Evolutionary conservation across 2,888 invertebrate species (phyloP), one percentile per base, ranked within the genome.

Genomic region (Coelinius sp.): DNA sequence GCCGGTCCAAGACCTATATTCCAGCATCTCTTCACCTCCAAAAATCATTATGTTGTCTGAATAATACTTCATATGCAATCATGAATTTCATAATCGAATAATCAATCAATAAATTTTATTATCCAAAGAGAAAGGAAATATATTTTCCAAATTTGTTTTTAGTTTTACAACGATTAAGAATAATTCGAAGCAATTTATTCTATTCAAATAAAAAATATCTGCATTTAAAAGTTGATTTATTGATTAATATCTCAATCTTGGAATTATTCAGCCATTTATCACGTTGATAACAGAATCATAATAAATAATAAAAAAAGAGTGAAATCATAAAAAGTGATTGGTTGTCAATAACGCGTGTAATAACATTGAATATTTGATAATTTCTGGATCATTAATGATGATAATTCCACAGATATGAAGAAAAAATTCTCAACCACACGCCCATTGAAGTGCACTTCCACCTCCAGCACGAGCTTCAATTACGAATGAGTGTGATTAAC

Each of bases 401-500:
- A 41, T 41, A 41, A 41, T 12, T n/a, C 41, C 41, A 2, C 41
- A 4, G 41, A 41, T 41, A 41, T n/a, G 41, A 12, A n/a, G n/a
- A 41, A 41, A 31, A 41, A 41, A 12, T n/a, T 41, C 41, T 41
- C n/a, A n/a, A n/a, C n/a, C n/a, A n/a, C 41, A 12, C 41, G 41
- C n/a, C 10, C 17, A 12, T 44, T 59, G 20, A 59, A 68, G 27
- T 59, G 53, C 53, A 56, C 24, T 44, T 59, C 25, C 56, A 65
- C 65, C 38, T 49, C 20, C 27, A 27, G 65, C 25, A 65, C 35
- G 65, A 49, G 31, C 35, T 20, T 41, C 12, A 41, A 41, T 41
- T n/a, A 41, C 41, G n/a, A 1, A 12, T n/a, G n/a, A n/a, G 41
- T 41, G n/a, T 68, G 69, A 75, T 73, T 75, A 73, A 75, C 64